These are phyloP conservation scores for Meda fulgida DNA, from an alignment of 2,797 vertebrate genomes.

Conservation along the genomic window DNA sequence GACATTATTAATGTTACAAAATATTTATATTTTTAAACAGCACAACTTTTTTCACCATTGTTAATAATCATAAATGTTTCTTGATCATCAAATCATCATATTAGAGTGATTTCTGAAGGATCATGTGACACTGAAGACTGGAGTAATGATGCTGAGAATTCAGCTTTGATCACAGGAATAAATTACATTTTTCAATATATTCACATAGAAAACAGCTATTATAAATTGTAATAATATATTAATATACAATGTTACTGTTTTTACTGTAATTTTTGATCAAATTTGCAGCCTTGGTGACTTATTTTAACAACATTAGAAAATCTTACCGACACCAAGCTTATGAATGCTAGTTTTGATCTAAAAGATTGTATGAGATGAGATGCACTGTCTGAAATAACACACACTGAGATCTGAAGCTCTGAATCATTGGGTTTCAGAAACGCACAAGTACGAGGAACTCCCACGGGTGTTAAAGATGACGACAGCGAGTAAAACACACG, in stretches of 20 bases:
- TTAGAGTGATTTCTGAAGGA: no score
- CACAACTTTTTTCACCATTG: no score
- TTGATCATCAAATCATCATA: no score
- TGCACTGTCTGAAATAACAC: not conserved
- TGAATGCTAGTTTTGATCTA: not conserved
- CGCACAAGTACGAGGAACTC: no score
- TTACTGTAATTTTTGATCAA: not conserved
- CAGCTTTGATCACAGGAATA: no score
- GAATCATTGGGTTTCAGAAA: not conserved
- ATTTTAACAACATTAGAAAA: not conserved
- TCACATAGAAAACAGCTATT: not conserved
- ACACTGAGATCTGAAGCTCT: not conserved
- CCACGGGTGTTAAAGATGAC: not conserved
- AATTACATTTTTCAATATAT: no score
- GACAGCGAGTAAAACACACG: not conserved
- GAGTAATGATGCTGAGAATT: no score
- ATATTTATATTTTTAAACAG: no score
- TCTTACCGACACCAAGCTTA: not conserved
- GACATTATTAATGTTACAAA: not conserved
- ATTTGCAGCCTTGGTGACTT: not conserved
- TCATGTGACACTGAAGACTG: no score
- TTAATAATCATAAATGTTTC: no score
- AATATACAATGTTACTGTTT: not conserved
- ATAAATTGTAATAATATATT: not conserved
- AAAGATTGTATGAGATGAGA: not conserved